A percentile compares a stretch with the other conserved stretches of the same genome.
Conservation (phyloP, 2,113 vertebrate species). For the western clawed frog (Xenopus tropicalis) region UCB_Xtro_10.0 CM004452.2:23337501-23338000, state of each 20-base stretch:
- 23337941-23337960: too few relatives aligned
- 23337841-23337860: slow-evolving; percentile 81
- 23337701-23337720: slow-evolving; percentile 87
- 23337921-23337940: too few relatives aligned
- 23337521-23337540: too few relatives aligned
- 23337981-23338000: too few relatives aligned
- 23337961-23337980: too few relatives aligned
- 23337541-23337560: too few relatives aligned
- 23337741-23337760: slow-evolving; percentile 82
- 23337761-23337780: slow-evolving; percentile 87
- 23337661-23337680: background rate
- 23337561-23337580: too few relatives aligned
- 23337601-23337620: too few relatives aligned
- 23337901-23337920: background rate
- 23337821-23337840: slow-evolving; percentile 75
- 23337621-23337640: too few relatives aligned
- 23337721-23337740: slow-evolving; percentile 72
- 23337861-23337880: slow-evolving; percentile 69
- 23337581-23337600: too few relatives aligned
- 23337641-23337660: too few relatives aligned
- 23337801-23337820: slow-evolving; percentile 85
- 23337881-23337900: background rate
- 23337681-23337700: slow-evolving; percentile 81
- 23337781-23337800: slow-evolving; percentile 78
- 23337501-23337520: too few relatives aligned